A percentile compares a stretch with the other conserved stretches of the same genome.
Evolutionary conservation across 2,888 invertebrate genomes (phyloP).

Genomic region (Bedellia somnulentella): DNA sequence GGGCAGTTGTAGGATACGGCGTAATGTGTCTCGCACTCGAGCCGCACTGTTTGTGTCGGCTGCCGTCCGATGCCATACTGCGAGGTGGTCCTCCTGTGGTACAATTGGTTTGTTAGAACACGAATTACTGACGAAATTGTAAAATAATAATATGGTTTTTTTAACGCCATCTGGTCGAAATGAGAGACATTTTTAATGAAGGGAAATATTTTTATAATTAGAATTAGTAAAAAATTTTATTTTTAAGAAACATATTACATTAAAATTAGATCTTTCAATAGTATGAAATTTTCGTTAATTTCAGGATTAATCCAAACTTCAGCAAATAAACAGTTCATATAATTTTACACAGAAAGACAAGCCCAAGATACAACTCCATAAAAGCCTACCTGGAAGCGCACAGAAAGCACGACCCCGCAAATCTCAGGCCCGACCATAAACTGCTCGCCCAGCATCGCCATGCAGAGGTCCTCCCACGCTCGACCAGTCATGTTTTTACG

Average conservation of each 20-base stretch:
- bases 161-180: neutral
- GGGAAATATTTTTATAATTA: neutral
- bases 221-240: neutral
- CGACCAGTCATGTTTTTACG: constrained; percentile 92
- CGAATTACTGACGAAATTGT: neutral
- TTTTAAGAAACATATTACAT: too few relatives aligned
- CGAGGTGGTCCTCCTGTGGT: constrained; percentile 87
- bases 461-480: constrained; percentile 97
- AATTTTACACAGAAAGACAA: too few relatives aligned
- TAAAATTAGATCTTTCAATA: too few relatives aligned
- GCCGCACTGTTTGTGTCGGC: constrained; percentile 85
- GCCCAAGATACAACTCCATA: too few relatives aligned
- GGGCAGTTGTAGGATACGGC: constrained; percentile 93
- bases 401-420: constrained; percentile 95
- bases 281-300: too few relatives aligned
- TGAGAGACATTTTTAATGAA: neutral
- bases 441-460: constrained; percentile 98
- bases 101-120: neutral
- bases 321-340: too few relatives aligned
- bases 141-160: neutral
- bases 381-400: constrained; percentile 90
- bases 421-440: constrained; percentile 98
- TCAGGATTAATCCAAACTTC: too few relatives aligned
- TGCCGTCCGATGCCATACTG: constrained; percentile 96
- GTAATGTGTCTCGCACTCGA: constrained; percentile 92